Evolutionary conservation across 2,113 vertebrate species (phyloP).

Genomic region (Cettia cetti): DNA sequence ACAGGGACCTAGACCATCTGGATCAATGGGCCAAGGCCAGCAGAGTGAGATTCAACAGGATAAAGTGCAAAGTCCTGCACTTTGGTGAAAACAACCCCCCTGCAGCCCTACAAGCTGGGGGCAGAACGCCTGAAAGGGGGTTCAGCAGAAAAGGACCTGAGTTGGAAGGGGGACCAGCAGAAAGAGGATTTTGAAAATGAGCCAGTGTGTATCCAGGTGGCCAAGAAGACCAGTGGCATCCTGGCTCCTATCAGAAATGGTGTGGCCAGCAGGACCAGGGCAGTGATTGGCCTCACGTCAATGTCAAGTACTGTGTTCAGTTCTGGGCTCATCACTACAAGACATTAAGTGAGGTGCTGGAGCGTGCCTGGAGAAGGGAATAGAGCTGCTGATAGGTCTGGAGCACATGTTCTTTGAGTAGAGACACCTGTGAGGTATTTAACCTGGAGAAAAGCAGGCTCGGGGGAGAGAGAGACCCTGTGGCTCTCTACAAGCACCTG

Average conservation of each 20-base stretch:
- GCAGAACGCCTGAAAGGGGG: not conserved
- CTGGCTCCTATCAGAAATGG: not conserved
- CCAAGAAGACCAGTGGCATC: not conserved
- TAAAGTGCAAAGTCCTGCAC: not conserved
- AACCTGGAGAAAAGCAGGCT: not conserved
- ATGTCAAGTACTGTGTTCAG: not conserved
- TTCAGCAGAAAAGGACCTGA: not conserved
- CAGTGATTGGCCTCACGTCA: not conserved
- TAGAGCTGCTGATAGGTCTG: not conserved
- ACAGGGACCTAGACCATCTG: not conserved
- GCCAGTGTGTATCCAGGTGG: rapidly evolving
- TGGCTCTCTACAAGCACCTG: not conserved
- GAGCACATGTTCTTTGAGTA: not conserved
- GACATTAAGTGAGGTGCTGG: not conserved
- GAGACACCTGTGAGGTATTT: not conserved
- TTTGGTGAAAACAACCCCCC: not conserved
- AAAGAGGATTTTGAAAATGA: not conserved
- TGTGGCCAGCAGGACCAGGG: not conserved
- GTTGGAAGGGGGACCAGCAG: not conserved
- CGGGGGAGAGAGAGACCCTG: too few species aligned
- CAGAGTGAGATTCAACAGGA: not conserved
- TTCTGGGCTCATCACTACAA: not conserved
- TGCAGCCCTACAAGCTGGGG: not conserved
- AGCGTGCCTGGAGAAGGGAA: not conserved
- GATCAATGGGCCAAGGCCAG: not conserved